These are phyloP conservation scores for Camelus dromedarius DNA, from an alignment of 2,113 vertebrate genomes.

Conservation along the genomic window DNA sequence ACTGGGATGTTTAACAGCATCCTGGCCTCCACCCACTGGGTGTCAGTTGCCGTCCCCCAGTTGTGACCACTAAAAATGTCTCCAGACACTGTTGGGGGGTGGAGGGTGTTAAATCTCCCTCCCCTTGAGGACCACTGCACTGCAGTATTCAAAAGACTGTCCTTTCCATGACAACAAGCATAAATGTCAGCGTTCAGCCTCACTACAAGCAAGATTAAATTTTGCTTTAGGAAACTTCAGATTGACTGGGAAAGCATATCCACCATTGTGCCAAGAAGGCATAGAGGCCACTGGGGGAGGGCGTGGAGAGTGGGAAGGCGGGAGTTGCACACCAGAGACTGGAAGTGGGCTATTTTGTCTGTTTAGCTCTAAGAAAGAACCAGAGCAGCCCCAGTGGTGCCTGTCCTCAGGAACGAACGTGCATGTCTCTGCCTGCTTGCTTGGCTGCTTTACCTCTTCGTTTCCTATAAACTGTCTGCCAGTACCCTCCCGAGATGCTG, in stretches of 20 bases:
- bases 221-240: not conserved
- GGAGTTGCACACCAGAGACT: not conserved
- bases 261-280: constrained; percentile 42
- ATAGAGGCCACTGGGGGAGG: not conserved
- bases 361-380: constrained; percentile 81
- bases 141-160: not conserved
- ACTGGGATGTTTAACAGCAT: not conserved
- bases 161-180: not conserved
- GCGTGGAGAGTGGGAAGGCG: not conserved
- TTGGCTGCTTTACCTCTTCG: constrained; percentile 56
- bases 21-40: not conserved
- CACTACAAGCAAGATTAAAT: not conserved
- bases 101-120: not conserved
- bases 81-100: not conserved
- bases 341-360: constrained; percentile 54
- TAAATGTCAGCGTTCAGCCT: not conserved
- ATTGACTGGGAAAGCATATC: not conserved
- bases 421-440: constrained; percentile 67
- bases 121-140: not conserved
- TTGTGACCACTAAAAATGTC: not conserved
- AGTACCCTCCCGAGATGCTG: constrained; percentile 52
- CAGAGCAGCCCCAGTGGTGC: constrained; percentile 4
- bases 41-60: not conserved
- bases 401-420: not conserved
- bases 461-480: constrained; percentile 62